phyloP scores from a whole-genome alignment of 2,797 vertebrate species.

The Acrossocheilus fasciatus region DNA sequence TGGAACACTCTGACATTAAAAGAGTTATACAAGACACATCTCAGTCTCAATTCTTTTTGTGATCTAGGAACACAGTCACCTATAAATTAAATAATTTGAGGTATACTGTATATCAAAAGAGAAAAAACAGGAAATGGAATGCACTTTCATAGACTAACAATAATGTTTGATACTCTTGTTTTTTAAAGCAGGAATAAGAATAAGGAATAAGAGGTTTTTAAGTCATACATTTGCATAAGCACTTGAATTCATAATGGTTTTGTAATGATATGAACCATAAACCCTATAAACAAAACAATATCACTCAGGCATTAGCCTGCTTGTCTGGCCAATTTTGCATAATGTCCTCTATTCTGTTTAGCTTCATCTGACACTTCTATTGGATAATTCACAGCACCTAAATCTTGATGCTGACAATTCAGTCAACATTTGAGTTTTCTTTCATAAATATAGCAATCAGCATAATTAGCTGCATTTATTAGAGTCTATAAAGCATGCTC shows the following conservation, averaged over 20 bases:
- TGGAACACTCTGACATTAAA: not conserved
- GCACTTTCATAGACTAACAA: too few relatives aligned
- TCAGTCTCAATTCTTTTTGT: not conserved
- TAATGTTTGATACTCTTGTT: not conserved
- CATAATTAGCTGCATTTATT: not conserved
- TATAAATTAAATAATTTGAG: too few relatives aligned
- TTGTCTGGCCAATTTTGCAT: not conserved
- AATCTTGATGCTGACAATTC: not conserved
- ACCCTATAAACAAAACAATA: not conserved
- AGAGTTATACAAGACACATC: not conserved
- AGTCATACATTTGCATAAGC: not conserved
- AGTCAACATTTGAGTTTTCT: not conserved
- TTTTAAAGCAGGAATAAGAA: not conserved
- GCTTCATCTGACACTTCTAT: not conserved
- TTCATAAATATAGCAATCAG: not conserved
- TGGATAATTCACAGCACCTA: slow-evolving; percentile 1
- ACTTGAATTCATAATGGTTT: not conserved
- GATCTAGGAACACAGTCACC: not conserved
- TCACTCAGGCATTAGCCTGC: not conserved
- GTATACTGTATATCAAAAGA: not conserved
- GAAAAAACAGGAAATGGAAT: not conserved
- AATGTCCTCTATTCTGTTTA: not conserved
- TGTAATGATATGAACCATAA: not conserved
- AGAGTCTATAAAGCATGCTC: not conserved
- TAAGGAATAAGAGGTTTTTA: not conserved